Conservation (phyloP, 2,888 invertebrate genomes). For the Apamea crenata region DNA sequence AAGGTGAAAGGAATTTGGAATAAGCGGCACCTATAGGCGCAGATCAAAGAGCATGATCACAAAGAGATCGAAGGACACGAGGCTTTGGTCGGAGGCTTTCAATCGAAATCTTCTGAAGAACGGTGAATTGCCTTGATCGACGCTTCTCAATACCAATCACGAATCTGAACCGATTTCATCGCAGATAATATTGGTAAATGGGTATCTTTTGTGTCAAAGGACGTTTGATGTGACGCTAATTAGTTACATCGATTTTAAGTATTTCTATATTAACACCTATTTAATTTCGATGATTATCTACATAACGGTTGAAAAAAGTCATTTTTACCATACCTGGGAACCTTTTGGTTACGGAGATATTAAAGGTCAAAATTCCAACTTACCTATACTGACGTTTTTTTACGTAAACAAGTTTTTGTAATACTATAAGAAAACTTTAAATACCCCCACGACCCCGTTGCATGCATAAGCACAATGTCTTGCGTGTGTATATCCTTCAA, state of each 20-base stretch:
- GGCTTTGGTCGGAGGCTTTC: conserved; percentile 62
- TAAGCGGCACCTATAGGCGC: conserved; percentile 72
- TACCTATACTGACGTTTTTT: too few relatives aligned
- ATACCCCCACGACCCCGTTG: too few relatives aligned
- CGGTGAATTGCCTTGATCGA: conserved; percentile 68
- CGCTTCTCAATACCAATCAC: conserved; percentile 62
- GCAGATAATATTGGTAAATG: conserved; percentile 54
- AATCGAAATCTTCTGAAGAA: conserved; percentile 64
- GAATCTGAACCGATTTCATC: conserved; percentile 50
- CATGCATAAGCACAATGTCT: too few relatives aligned
- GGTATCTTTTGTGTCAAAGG: conserved; percentile 58
- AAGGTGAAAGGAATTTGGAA: conserved; percentile 80
- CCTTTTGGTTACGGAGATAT: too few relatives aligned
- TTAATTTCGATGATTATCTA: background rate
- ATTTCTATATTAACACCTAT: background rate
- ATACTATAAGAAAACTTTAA: too few relatives aligned
- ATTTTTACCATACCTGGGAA: too few relatives aligned
- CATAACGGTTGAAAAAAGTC: too few relatives aligned
- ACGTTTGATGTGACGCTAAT: conserved; percentile 51
- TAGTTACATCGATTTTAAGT: conserved; percentile 17
- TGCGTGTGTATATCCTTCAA: background rate
- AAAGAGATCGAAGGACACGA: conserved; percentile 76
- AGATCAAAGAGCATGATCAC: conserved; percentile 79
- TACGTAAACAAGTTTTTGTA: too few relatives aligned
- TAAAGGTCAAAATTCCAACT: too few relatives aligned